These are phyloP conservation scores for Dioctria rufipes DNA, from an alignment of 2,888 invertebrate species.

Conservation along the genomic window DNA sequence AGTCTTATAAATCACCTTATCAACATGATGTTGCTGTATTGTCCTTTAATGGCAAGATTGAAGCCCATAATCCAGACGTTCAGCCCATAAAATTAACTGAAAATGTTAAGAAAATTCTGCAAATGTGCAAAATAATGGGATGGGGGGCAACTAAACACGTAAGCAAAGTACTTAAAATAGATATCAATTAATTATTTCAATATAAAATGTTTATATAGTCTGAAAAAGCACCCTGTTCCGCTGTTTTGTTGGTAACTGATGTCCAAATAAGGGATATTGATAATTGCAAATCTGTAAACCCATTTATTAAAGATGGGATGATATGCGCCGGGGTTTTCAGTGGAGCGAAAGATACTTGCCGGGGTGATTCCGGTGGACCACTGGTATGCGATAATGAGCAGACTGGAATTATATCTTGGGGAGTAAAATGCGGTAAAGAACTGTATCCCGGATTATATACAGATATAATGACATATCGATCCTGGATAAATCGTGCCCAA, in stretches of 20 bases:
- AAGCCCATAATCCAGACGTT: background rate
- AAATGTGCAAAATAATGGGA: background rate
- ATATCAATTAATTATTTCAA: background rate
- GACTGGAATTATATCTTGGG: background rate
- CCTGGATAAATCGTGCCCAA: background rate
- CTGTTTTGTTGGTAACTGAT: background rate
- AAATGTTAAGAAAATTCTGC: background rate
- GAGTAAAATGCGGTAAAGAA: background rate
- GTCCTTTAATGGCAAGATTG: background rate
- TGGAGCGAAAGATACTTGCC: conserved; percentile 12
- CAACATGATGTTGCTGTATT: conserved; percentile 5
- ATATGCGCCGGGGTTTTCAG: background rate
- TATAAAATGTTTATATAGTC: background rate
- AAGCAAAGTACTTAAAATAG: background rate
- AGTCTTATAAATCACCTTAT: background rate
- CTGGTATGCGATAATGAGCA: background rate
- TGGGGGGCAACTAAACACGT: background rate
- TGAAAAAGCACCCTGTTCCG: background rate
- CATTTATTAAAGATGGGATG: background rate
- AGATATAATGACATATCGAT: background rate
- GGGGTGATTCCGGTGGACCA: conserved; percentile 13
- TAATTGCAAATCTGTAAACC: background rate
- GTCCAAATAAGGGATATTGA: background rate
- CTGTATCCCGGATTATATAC: background rate
- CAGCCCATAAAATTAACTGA: background rate